Evolutionary conservation across 2,797 vertebrate species (phyloP).

Genomic region (Acanthopagrus latus): DNA sequence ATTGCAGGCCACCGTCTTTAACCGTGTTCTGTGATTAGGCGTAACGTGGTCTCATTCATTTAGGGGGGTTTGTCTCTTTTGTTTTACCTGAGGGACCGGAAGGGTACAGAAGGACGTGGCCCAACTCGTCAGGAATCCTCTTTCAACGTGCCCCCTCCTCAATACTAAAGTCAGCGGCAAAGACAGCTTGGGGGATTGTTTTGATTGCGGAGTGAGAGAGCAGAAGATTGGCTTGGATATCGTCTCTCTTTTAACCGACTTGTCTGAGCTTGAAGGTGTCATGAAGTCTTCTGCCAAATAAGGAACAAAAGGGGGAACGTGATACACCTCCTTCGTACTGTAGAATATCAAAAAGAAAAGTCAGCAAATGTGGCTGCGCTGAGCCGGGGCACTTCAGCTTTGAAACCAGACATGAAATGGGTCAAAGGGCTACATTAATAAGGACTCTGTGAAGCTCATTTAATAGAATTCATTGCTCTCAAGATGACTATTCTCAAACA

Average conservation of each 20-base stretch:
- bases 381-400: not conserved
- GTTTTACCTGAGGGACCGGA: constrained; percentile 59
- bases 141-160: constrained; percentile 42
- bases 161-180: constrained; percentile 40
- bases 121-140: constrained; percentile 80
- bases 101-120: constrained; percentile 72
- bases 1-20: constrained; percentile 39
- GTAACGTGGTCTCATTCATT: constrained; percentile 52
- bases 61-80: constrained; percentile 56
- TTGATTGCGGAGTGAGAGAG: constrained; percentile 32
- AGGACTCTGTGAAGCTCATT: not conserved
- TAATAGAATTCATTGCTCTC: not conserved
- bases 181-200: constrained; percentile 42
- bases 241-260: constrained; percentile 51
- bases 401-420: not conserved
- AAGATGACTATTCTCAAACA: not conserved
- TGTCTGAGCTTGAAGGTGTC: constrained; percentile 77
- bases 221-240: constrained; percentile 44
- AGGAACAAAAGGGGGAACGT: constrained; percentile 37
- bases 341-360: constrained; percentile 8
- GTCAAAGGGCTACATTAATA: not conserved
- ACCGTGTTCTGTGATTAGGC: constrained; percentile 60
- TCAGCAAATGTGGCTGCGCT: constrained; percentile 13
- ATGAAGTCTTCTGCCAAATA: constrained; percentile 43
- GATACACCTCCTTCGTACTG: not conserved